Evolutionary conservation across 2,113 vertebrate species (phyloP), one percentile per base, ranked within the genome.

Genomic region (Limanda limanda): DNA sequence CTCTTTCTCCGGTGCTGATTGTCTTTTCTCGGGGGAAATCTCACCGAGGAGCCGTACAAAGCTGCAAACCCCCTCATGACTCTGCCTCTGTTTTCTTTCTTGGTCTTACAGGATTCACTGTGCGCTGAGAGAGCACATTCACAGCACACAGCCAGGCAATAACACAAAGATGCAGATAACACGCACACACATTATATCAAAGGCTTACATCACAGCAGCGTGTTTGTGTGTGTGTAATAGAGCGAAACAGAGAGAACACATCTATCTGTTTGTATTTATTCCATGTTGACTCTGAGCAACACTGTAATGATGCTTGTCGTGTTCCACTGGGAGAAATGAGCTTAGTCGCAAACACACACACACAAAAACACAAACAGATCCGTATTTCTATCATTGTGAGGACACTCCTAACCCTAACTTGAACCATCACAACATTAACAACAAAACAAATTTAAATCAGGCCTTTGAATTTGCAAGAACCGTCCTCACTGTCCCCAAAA

Each of bases 241-340:
- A 80, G 69, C 23, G 35, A 76, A 83, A 77, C 74, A 71, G 59
- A 85, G 68, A 47, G 67, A 76, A 76, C 87, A 87, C 92, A 68
- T 90, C 60, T 85, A 68, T 85, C 81, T 80, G 74, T 80, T 92
- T 86, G 89, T 90, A 93, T 92, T 92, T 86, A 90, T 51, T 85
- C 77, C 76, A 92, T 67, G 88, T 94, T 83, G 90, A 77, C 59
- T 86, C 67, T 68, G 65, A 80, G 76, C 64, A 86, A 64, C 81
- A 92, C 91, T 91, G 56, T 94, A 95, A 95, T 92, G 86, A 92
- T 89, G 71, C 81, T 91, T 93, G 82, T 94, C 87, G 85, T 92
- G 60, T 90, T 93, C 93, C 88, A 90, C 88, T 88, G 92, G 90
- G 92, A 91, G 88, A 85, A 92, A 87, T 92, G 74, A 92, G 92